Conservation (phyloP, 1,140 invertebrate species). For the Parasteatoda tepidariorum region DNA sequence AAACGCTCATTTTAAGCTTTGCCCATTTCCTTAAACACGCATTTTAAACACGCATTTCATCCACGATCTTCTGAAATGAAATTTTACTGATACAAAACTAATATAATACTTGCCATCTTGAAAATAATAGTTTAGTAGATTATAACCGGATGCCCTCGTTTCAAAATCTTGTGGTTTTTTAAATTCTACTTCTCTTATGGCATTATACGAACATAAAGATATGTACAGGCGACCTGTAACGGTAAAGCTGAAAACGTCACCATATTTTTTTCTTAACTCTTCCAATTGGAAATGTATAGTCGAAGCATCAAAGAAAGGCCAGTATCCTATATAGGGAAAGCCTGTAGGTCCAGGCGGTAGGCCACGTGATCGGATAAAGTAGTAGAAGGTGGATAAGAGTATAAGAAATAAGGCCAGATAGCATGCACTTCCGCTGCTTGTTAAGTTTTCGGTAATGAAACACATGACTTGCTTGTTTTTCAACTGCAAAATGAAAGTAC, state of each 20-base stretch:
- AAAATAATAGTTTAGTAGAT: neutral
- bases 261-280: conserved; percentile 2
- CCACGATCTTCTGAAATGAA: no score
- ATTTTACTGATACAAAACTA: no score
- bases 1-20: no score
- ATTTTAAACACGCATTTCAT: no score
- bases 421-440: no score
- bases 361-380: neutral
- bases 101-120: conserved; percentile 12
- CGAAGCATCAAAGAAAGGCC: neutral
- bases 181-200: conserved; percentile 18
- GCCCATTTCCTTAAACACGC: no score
- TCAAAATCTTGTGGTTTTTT: no score
- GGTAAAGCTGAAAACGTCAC: conserved; percentile 21
- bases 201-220: neutral
- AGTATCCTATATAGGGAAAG: conserved; percentile 4
- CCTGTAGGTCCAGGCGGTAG: conserved; percentile 2
- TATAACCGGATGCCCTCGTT: neutral
- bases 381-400: no score
- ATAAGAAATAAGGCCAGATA: no score
- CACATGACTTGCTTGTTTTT: no score
- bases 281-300: conserved; percentile 1
- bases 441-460: no score
- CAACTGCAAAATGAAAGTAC: no score
- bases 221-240: neutral